A percentile compares a stretch with the other conserved stretches of the same genome.
phyloP scores from a whole-genome alignment of 2,797 vertebrate genomes.

The Synanceia verrucosa region DNA sequence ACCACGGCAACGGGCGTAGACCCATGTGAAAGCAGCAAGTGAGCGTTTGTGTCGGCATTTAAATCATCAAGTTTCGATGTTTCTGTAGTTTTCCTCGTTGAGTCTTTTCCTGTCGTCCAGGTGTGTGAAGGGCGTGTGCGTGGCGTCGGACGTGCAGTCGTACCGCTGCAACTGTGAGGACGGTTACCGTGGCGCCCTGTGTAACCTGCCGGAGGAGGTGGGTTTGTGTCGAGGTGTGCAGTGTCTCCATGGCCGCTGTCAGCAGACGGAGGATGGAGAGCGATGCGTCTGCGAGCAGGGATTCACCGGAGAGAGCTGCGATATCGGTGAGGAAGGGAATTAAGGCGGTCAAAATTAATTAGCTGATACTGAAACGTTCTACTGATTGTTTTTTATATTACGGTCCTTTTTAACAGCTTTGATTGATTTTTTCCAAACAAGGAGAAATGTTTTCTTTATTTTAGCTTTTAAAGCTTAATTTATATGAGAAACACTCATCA shows the following conservation, averaged over 20 bases:
- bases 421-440: no score
- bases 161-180: conserved; percentile 92
- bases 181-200: conserved; percentile 89
- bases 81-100: background rate
- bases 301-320: conserved; percentile 87
- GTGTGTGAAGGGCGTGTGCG: conserved; percentile 89
- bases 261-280: conserved; percentile 79
- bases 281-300: conserved; percentile 89
- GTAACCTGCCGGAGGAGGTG: conserved; percentile 84
- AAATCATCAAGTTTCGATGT: no score
- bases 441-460: no score
- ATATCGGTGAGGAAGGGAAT: conserved; percentile 91
- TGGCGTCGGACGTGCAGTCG: conserved; percentile 87
- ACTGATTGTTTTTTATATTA: no score
- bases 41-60: conserved; percentile 61
- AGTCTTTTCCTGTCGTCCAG: conserved; percentile 65
- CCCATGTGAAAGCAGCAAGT: conserved; percentile 93
- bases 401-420: no score
- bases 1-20: conserved; percentile 59
- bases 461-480: no score
- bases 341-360: no score
- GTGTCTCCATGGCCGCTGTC: conserved; percentile 88
- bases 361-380: no score
- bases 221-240: conserved; percentile 56
- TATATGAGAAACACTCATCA: no score